Base-by-base conservation (phyloP, 2,888 invertebrate genomes). In the Noctua janthina region DNA sequence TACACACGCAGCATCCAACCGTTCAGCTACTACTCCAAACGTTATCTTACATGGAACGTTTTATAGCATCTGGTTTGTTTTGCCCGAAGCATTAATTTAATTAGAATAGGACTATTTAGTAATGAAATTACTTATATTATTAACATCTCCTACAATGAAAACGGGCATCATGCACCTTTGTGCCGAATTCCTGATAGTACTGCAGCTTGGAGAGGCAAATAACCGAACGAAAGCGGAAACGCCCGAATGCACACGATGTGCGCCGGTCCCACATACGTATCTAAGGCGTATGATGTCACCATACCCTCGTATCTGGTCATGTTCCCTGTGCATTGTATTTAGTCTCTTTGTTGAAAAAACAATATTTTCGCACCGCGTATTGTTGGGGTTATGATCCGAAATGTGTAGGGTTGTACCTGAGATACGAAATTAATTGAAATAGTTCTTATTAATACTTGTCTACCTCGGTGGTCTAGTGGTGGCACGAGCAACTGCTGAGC, bases 331-430 rank as follows among this genome's bases (percentile, higher is more conserved):
- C 56, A 69, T 70, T 81, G 81, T 78, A 56, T 81, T 81, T 70
- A 84, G 81, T 70, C 81, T 81, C 23, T 81, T 81, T 81, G 84
- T 81, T 56, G 10, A 78, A 81, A 83, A 81, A 78, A 70, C 84
- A 78, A 56, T 66, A 70, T 84, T 81, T 81, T 78, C 69, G 43
- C 81, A 70, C 84, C 49, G 46, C 56, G 56, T 56, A 35, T 64
- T 81, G 78, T 74, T 62, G 39, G 23, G 23, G 39, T 64, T 81
- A 66, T 39, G 69, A 81, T 70, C 49, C 15, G 20, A 84, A 66
- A 69, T 73, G 49, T 6, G 8, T 56, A 81, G 84, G 81, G 81
- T n/a, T 81, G 81, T n/a, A 29, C 20, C 29, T 8, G 1, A 49
- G 17, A n/a, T 49, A 6, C 8, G 3, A 51, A 71, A 51, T 51